A percentile compares a stretch with the other conserved stretches of the same genome.
phyloP scores from a whole-genome alignment of 2,888 invertebrate species.

The Athrips mouffetella region DNA sequence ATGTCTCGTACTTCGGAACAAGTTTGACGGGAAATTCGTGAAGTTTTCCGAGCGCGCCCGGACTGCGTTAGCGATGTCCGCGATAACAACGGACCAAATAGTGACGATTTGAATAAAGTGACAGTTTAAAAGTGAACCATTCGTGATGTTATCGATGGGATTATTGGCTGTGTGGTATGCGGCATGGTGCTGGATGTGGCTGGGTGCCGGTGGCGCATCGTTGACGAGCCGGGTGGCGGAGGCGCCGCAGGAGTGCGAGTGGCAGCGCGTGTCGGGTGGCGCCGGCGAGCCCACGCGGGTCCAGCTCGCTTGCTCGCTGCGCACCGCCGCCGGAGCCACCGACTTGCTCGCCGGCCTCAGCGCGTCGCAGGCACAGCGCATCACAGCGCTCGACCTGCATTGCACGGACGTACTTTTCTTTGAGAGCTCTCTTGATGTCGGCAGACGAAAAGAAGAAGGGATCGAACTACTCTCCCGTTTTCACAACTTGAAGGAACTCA shows the following conservation, averaged over 20 bases:
- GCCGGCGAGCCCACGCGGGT: constrained; percentile 77
- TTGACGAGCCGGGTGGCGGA: constrained; percentile 77
- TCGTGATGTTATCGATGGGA: constrained; percentile 70
- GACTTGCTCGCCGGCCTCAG: constrained; percentile 81
- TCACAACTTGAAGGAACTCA: constrained; percentile 81
- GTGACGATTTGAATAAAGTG: constrained; percentile 72
- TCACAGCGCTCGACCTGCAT: constrained; percentile 82
- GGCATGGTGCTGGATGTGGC: constrained; percentile 60
- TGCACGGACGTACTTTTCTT: constrained; percentile 86
- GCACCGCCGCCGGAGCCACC: constrained; percentile 82
- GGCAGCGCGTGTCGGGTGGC: constrained; percentile 79
- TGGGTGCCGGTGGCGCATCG: constrained; percentile 62
- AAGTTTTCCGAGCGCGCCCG: constrained; percentile 69
- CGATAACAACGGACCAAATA: constrained; percentile 56
- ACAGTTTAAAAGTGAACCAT: constrained; percentile 69
- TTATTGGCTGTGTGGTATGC: constrained; percentile 63
- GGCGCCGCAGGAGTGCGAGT: constrained; percentile 85
- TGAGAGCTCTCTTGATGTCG: constrained; percentile 83
- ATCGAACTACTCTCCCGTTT: constrained; percentile 80
- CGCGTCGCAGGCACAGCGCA: constrained; percentile 82
- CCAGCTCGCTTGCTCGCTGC: constrained; percentile 81
- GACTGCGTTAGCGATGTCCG: constrained; percentile 69
- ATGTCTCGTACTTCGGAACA: constrained; percentile 74
- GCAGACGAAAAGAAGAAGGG: constrained; percentile 71
- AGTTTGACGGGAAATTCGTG: constrained; percentile 77